A percentile compares a stretch with the other conserved stretches of the same genome.
phyloP scores from a whole-genome alignment of 2,113 vertebrate genomes.

The Nothocercus nigrocapillus region DNA sequence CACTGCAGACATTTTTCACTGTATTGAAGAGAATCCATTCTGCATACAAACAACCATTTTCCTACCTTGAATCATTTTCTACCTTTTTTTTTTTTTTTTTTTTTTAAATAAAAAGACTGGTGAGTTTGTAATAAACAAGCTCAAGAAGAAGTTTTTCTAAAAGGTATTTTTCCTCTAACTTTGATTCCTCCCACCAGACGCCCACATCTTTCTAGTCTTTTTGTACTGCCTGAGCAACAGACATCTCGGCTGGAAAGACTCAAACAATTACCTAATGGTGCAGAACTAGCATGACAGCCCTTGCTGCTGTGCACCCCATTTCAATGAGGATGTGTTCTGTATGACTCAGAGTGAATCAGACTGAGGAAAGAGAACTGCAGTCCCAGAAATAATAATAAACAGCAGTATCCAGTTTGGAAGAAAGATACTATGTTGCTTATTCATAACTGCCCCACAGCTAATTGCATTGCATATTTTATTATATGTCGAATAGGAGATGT shows the following conservation, averaged over 20 bases:
- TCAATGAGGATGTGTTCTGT: conserved; percentile 60
- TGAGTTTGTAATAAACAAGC: conserved; percentile 12
- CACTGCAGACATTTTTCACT: not conserved
- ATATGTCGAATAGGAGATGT: not conserved
- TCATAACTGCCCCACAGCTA: not conserved
- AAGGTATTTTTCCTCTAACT: conserved; percentile 42
- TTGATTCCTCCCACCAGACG: conserved; percentile 56
- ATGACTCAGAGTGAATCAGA: conserved; percentile 82
- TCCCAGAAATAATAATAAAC: conserved; percentile 70
- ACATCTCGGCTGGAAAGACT: conserved; percentile 72
- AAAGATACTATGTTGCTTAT: conserved; percentile 24
- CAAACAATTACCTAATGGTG: conserved; percentile 78
- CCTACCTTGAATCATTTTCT: not conserved
- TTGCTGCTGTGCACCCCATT: conserved; percentile 63
- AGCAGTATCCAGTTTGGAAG: conserved; percentile 13
- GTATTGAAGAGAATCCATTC: not conserved
- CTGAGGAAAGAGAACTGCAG: conserved; percentile 50
- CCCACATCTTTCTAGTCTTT: conserved; percentile 44
- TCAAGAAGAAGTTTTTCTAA: conserved; percentile 3
- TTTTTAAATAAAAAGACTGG: conserved; percentile 35
- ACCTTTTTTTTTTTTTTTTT: conserved; percentile 29
- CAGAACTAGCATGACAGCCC: conserved; percentile 72
- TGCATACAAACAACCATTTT: not conserved
- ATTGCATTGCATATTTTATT: not conserved
- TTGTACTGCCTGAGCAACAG: conserved; percentile 63